Conservation (phyloP, 2,797 vertebrate species). For the Myotis pilosus region DNA sequence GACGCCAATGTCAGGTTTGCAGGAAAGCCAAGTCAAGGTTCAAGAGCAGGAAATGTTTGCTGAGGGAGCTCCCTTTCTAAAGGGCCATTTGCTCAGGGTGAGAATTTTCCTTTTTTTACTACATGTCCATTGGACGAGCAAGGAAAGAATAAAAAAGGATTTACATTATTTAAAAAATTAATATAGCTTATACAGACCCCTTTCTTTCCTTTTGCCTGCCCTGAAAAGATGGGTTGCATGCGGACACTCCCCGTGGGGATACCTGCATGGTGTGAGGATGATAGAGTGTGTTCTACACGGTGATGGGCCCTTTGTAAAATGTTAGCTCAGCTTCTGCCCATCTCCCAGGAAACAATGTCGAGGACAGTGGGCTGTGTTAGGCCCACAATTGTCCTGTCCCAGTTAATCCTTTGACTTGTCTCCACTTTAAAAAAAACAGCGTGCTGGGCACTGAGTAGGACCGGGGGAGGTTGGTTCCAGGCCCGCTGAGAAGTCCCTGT, state of each 20-base stretch:
- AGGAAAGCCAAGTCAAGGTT: background rate
- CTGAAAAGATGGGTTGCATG: background rate
- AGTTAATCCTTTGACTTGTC: background rate
- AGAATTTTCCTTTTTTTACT: background rate
- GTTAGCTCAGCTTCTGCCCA: background rate
- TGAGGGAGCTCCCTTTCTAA: background rate
- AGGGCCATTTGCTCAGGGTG: background rate
- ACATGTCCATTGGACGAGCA: background rate
- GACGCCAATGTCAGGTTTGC: background rate
- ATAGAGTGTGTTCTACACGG: background rate
- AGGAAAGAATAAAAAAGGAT: conserved; percentile 9
- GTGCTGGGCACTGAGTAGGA: background rate
- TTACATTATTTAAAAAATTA: background rate
- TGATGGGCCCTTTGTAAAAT: background rate
- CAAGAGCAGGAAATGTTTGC: background rate
- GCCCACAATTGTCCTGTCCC: background rate
- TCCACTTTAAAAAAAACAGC: background rate
- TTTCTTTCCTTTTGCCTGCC: background rate
- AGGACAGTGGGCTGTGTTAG: background rate
- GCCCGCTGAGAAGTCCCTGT: background rate
- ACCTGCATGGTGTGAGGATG: background rate
- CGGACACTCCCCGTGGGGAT: background rate
- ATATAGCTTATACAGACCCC: background rate
- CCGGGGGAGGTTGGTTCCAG: background rate
- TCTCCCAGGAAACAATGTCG: background rate